Evolutionary conservation across 2,888 invertebrate species (phyloP), one percentile per base, ranked within the genome.

Genomic region (Blastobasis lacticolella): DNA sequence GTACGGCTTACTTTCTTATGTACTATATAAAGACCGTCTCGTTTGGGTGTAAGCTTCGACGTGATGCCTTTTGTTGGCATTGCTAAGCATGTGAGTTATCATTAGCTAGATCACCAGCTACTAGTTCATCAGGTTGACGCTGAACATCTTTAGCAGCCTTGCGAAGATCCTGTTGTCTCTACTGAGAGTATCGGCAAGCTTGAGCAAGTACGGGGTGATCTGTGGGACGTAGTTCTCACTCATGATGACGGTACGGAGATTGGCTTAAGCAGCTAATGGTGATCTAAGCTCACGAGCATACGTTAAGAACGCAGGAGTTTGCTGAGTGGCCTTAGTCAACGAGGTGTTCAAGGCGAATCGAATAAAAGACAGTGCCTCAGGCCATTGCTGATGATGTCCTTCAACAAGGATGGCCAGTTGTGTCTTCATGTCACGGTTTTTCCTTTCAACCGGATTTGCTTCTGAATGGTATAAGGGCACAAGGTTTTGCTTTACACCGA

Each of bases 381-480:
- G 56, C 67, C 68, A 69, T 0, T 38, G n/a, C 0, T 45, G 10
- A 49, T 67, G 68, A 4, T 66, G 46, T 0, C 43, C 48, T 5
- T 54, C 57, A 0, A 63, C 61, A 0, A 60, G 54, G 4, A 69
- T 62, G 0, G 60, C 55, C 0, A 69, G 45, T 41, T 60, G 64
- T 0, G 60, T 54, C 10, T 69, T 70, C 0, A 70, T 36, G 6
- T 66, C 64, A 0, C 76, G 53, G 46, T 69, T 69, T 42, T 62
- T 58, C 0, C 71, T 46, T 47, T 72, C 72, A 1, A 66, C 69
- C 0, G 69, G 72, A 46, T 73, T 73, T 0, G 65, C 61, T 37
- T 67, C 60, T 0, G 70, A 69, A 41, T 74, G 70, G 51, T 73
- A 70, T 1, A 67, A 53, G 0, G 68, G 65, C 6, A 58, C 62